A percentile compares a stretch with the other conserved stretches of the same genome.
Evolutionary conservation across 1,140 invertebrate genomes (phyloP).

Genomic region (Ectropis grisescens): DNA sequence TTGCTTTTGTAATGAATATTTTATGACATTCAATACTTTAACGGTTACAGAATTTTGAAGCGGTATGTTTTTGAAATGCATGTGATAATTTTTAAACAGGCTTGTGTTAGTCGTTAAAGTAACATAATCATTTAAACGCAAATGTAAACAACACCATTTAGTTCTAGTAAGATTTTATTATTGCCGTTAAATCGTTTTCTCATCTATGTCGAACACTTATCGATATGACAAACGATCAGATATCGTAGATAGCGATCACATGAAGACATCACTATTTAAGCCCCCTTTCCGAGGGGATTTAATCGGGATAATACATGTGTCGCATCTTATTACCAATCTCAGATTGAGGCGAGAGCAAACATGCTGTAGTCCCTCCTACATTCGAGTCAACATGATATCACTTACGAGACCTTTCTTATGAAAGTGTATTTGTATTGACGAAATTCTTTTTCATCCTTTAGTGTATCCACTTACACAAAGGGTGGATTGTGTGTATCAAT

Average conservation of each 20-base stretch:
- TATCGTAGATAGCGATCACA: conserved; percentile 7
- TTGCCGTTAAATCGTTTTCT: neutral
- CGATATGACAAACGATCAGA: neutral
- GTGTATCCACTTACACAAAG: conserved; percentile 19
- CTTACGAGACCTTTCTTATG: conserved; percentile 35
- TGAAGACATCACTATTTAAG: conserved; percentile 44
- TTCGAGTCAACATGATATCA: conserved; percentile 56
- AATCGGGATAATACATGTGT: conserved; percentile 61
- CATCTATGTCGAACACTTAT: neutral
- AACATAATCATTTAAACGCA: too few relatives aligned
- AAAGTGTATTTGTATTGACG: conserved; percentile 46
- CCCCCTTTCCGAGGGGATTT: conserved; percentile 43
- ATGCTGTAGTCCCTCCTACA: conserved; percentile 30
- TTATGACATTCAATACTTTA: too few relatives aligned
- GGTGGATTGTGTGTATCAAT: conserved; percentile 4
- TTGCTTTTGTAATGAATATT: too few relatives aligned
- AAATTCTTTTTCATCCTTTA: conserved; percentile 32
- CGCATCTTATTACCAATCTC: conserved; percentile 64
- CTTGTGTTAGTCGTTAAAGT: too few relatives aligned
- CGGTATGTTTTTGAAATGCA: too few relatives aligned
- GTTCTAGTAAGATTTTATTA: too few relatives aligned
- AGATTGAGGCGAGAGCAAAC: conserved; percentile 54
- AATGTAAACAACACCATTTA: too few relatives aligned
- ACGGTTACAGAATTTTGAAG: too few relatives aligned
- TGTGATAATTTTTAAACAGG: too few relatives aligned